These are phyloP conservation scores for Fundulus diaphanus DNA, from an alignment of 2,797 vertebrate species.

Conservation along the genomic window DNA sequence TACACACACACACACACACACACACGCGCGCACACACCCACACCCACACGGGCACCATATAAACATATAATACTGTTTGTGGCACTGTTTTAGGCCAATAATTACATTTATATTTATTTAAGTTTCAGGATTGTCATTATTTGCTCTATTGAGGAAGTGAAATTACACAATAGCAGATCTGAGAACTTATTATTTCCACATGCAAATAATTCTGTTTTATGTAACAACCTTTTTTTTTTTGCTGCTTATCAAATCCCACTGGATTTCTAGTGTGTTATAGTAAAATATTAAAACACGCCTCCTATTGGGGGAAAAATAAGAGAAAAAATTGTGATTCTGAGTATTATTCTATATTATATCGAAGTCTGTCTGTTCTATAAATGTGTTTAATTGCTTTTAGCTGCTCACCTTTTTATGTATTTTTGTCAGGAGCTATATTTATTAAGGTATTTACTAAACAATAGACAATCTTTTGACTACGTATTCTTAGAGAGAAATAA, in stretches of 20 bases:
- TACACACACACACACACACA: neutral
- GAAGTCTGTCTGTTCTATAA: neutral
- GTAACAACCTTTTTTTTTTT: neutral
- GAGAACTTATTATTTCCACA: neutral
- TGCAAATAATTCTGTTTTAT: neutral
- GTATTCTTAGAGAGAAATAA: neutral
- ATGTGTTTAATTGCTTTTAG: neutral
- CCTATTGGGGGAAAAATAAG: slow-evolving; percentile 66
- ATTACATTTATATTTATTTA: neutral
- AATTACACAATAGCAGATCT: neutral
- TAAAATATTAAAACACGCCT: slow-evolving; percentile 47
- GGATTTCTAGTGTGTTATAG: slow-evolving; percentile 18
- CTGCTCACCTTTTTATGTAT: neutral
- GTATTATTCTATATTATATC: neutral
- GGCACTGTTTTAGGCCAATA: neutral
- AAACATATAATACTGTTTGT: neutral
- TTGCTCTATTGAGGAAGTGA: neutral
- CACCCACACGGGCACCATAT: neutral
- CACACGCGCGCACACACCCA: neutral
- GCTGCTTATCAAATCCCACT: neutral
- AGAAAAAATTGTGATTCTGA: neutral
- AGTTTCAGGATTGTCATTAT: neutral
- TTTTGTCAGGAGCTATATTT: neutral
- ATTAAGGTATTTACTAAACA: neutral
- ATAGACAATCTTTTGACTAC: neutral